phyloP scores from a whole-genome alignment of 2,113 vertebrate species.

The Nothocercus nigrocapillus region DNA sequence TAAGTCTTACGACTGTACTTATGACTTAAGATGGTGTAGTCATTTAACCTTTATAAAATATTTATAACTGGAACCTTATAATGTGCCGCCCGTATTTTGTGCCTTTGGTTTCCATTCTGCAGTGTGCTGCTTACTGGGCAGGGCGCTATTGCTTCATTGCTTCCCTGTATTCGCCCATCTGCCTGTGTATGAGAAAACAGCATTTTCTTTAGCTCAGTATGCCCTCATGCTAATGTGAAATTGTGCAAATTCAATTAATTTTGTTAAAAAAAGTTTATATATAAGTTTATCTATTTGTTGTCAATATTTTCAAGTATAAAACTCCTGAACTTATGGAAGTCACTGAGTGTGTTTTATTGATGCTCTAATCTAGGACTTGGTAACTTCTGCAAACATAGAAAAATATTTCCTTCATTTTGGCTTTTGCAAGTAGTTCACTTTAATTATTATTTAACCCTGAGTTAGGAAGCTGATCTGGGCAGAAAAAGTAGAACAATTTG shows the following conservation, averaged over 20 bases:
- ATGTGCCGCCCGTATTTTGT: not conserved
- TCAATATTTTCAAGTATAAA: not conserved
- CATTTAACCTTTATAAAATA: slow-evolving; percentile 31
- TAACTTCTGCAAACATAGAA: not conserved
- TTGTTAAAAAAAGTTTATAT: not conserved
- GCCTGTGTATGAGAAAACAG: not conserved
- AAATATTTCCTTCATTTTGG: not conserved
- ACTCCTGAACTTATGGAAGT: not conserved
- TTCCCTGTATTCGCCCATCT: not conserved
- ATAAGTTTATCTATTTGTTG: not conserved
- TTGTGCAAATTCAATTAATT: not conserved
- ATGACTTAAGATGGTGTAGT: not conserved
- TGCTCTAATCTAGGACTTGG: not conserved
- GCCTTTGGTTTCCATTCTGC: not conserved
- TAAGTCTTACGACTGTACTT: not conserved
- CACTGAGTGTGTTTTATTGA: not conserved
- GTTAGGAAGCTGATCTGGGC: not conserved
- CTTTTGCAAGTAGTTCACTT: not conserved
- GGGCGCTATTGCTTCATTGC: not conserved
- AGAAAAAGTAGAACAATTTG: not conserved
- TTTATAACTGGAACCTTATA: not conserved
- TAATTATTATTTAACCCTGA: not conserved
- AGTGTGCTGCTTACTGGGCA: not conserved
- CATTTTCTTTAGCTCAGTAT: not conserved
- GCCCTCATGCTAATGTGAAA: not conserved